A percentile compares a stretch with the other conserved stretches of the same genome.
Evolutionary conservation across 1,140 invertebrate genomes (phyloP).

Genomic region (Drosophila insularis): DNA sequence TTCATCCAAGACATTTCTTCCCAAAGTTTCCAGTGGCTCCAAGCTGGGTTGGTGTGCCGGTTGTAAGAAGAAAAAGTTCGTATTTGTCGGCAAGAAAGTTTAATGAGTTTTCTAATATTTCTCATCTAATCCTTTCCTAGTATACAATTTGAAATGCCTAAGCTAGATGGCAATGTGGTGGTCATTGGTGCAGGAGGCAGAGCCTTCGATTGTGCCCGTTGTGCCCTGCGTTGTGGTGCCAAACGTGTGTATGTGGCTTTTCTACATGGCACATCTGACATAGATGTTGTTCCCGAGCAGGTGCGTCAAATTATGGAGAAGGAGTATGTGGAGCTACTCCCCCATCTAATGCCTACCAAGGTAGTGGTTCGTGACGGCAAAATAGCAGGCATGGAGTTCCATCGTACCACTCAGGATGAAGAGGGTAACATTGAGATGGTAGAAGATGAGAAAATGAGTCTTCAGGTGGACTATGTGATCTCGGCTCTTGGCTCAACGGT

Average conservation of each 20-base stretch:
- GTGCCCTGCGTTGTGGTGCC: slow-evolving; percentile 96
- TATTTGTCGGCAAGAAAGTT: neutral
- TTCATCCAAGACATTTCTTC: slow-evolving; percentile 97
- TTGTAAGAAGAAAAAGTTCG: neutral
- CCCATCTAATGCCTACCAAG: slow-evolving; percentile 93
- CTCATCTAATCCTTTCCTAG: slow-evolving; percentile 77
- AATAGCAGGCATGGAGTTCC: slow-evolving; percentile 89
- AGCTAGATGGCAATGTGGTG: slow-evolving; percentile 92
- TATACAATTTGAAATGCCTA: slow-evolving; percentile 85
- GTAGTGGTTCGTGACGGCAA: slow-evolving; percentile 88
- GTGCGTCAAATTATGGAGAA: slow-evolving; percentile 93
- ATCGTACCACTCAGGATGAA: slow-evolving; percentile 90
- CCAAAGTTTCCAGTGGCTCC: slow-evolving; percentile 91
- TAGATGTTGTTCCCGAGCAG: slow-evolving; percentile 98
- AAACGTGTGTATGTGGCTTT: slow-evolving; percentile 95
- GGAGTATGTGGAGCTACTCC: slow-evolving; percentile 98
- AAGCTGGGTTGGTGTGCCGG: slow-evolving; percentile 94
- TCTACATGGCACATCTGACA: slow-evolving; percentile 94
- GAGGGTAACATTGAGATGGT: slow-evolving; percentile 88
- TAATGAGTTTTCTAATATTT: too few relatives aligned
- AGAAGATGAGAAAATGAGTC: slow-evolving; percentile 89
- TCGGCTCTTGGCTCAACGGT: neutral
- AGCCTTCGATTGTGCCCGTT: slow-evolving; percentile 99
- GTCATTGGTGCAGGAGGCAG: slow-evolving; percentile 98
- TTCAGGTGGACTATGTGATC: slow-evolving; percentile 96